These are phyloP conservation scores for Chrysotoxum bicinctum DNA, from an alignment of 2,888 invertebrate species.

Conservation along the genomic window DNA sequence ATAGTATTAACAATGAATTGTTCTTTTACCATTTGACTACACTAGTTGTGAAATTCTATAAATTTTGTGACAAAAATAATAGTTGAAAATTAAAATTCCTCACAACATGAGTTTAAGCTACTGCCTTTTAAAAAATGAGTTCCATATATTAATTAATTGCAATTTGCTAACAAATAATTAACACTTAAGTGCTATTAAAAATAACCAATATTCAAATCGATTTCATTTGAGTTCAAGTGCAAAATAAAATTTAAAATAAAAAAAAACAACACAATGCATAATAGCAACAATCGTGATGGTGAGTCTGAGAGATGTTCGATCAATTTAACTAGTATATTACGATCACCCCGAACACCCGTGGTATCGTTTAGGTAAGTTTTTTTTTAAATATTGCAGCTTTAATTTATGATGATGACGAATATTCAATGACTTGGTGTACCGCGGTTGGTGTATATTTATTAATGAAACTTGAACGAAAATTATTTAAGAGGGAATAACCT, in stretches of 20 bases:
- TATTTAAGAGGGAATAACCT: not conserved
- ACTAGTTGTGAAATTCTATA: not conserved
- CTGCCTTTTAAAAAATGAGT: not conserved
- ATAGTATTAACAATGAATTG: not conserved
- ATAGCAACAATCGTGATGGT: slow-evolving; percentile 27
- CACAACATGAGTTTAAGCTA: not conserved
- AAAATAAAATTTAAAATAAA: slow-evolving; percentile 10
- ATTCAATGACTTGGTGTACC: slow-evolving; percentile 7
- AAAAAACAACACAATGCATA: slow-evolving; percentile 2
- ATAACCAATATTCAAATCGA: slow-evolving; percentile 13
- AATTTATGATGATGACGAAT: not conserved
- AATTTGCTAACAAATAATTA: slow-evolving; percentile 16
- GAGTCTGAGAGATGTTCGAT: slow-evolving; percentile 49
- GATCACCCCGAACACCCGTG: slow-evolving; percentile 44
- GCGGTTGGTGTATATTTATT: not conserved
- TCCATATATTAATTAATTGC: slow-evolving; percentile 30
- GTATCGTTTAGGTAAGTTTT: slow-evolving; percentile 62
- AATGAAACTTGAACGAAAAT: not conserved
- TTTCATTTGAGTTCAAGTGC: slow-evolving; percentile 44
- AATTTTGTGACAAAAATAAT: not conserved
- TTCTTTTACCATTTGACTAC: not conserved
- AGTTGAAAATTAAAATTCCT: slow-evolving; percentile 18
- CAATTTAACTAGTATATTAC: slow-evolving; percentile 45
- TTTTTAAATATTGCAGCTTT: not conserved
- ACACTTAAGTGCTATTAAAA: slow-evolving; percentile 19